Evolutionary conservation across 2,113 vertebrate genomes (phyloP).

Genomic region (Laterallus jamaicensis): DNA sequence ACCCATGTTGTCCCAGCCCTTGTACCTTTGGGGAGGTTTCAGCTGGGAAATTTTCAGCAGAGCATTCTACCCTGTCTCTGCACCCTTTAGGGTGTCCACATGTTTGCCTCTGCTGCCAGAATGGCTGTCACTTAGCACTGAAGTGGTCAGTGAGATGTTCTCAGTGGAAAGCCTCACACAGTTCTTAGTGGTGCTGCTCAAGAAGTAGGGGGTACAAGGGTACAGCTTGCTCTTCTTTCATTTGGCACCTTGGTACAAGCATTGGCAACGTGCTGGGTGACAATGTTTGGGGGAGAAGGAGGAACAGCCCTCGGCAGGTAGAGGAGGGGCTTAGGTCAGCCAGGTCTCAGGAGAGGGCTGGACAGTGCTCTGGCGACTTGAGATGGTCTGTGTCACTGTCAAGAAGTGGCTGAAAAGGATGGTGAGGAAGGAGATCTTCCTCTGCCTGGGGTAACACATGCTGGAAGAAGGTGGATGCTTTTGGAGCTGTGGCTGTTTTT

Average conservation of each 20-base stretch:
- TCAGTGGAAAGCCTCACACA: background rate
- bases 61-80: background rate
- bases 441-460: background rate
- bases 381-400: background rate
- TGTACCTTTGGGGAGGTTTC: background rate
- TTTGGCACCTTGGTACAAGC: rapidly evolving
- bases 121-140: background rate
- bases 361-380: background rate
- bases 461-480: background rate
- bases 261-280: background rate
- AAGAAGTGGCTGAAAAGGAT: background rate
- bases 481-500: background rate
- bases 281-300: background rate
- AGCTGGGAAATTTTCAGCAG: background rate
- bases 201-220: background rate
- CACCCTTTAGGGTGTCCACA: background rate
- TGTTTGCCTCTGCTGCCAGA: rapidly evolving
- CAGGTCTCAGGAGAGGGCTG: background rate
- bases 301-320: background rate
- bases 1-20: background rate
- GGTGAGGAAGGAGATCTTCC: background rate
- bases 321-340: background rate
- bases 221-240: background rate
- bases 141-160: background rate
- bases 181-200: background rate